These are phyloP conservation scores for Drosophila neotestacea DNA, from an alignment of 2,888 invertebrate genomes.

Conservation along the genomic window DNA sequence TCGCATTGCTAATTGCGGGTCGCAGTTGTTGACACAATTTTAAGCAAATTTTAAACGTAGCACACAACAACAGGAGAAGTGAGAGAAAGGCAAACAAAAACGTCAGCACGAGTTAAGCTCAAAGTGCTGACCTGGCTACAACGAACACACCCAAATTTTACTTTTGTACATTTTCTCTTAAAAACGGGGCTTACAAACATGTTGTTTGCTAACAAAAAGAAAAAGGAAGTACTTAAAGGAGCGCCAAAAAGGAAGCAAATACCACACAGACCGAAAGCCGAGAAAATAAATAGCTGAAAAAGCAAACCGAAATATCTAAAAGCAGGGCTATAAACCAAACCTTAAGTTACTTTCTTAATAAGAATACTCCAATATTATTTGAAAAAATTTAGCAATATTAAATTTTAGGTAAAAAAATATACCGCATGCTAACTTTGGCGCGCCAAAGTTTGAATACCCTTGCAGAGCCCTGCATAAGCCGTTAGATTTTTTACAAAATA, in stretches of 20 bases:
- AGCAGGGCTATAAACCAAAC: too few species aligned
- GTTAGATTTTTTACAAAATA: too few species aligned
- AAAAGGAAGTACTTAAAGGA: constrained; percentile 33
- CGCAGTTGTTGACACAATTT: constrained; percentile 63
- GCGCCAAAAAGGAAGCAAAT: constrained; percentile 15
- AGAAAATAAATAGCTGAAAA: constrained; percentile 1
- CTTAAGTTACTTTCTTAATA: too few species aligned
- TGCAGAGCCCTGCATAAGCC: too few species aligned
- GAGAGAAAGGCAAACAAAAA: constrained; percentile 26
- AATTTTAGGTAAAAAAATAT: too few species aligned
- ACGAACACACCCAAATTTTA: constrained; percentile 43
- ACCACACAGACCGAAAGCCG: constrained; percentile 9
- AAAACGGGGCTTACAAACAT: constrained; percentile 6
- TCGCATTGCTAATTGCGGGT: constrained; percentile 61
- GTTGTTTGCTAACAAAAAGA: constrained; percentile 26
- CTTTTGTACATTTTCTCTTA: constrained; percentile 38
- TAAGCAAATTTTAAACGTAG: constrained; percentile 32
- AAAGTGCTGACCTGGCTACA: constrained; percentile 54
- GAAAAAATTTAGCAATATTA: too few species aligned
- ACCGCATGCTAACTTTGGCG: too few species aligned
- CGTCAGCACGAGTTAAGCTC: constrained; percentile 45
- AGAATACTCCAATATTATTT: too few species aligned
- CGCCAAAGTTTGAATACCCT: too few species aligned
- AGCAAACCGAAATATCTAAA: too few species aligned
- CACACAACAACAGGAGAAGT: constrained; percentile 12